A percentile compares a stretch with the other conserved stretches of the same genome.
Evolutionary conservation across 2,797 vertebrate genomes (phyloP).

Genomic region (Sebastes minor): DNA sequence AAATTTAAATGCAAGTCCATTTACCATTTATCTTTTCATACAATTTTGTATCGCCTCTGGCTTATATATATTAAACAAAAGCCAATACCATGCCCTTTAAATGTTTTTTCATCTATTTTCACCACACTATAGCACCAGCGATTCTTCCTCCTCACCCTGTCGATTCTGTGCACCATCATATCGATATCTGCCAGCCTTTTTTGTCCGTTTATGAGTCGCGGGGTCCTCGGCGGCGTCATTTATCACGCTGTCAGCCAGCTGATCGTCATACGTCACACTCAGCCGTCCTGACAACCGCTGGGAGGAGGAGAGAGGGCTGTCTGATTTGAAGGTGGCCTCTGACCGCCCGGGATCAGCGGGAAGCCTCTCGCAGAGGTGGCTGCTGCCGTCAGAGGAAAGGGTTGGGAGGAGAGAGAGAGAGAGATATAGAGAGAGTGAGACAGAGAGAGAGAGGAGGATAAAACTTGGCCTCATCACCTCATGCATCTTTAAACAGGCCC

Average conservation of each 20-base stretch:
- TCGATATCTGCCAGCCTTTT: slow-evolving; percentile 37
- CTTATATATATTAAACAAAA: background rate
- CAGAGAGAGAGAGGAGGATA: slow-evolving; percentile 26
- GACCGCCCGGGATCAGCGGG: slow-evolving; percentile 36
- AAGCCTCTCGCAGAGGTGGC: slow-evolving; percentile 42
- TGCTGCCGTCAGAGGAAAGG: slow-evolving; percentile 28
- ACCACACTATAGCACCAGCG: background rate
- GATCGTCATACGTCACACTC: slow-evolving; percentile 52
- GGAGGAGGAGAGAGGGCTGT: slow-evolving; percentile 1
- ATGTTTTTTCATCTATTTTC: background rate
- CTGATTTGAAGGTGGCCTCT: slow-evolving; percentile 46
- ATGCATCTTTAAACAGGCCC: slow-evolving; percentile 85
- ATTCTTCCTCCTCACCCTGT: slow-evolving; percentile 9
- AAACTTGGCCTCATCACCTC: slow-evolving; percentile 79
- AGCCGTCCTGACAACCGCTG: slow-evolving; percentile 41
- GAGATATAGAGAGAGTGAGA: background rate
- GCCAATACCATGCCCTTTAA: background rate
- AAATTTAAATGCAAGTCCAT: too few species aligned
- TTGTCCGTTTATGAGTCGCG: slow-evolving; percentile 27
- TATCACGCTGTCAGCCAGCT: slow-evolving; percentile 51
- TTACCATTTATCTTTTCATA: background rate
- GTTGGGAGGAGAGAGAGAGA: slow-evolving; percentile 11
- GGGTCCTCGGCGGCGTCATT: slow-evolving; percentile 35
- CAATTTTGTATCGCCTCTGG: background rate
- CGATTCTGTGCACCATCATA: slow-evolving; percentile 31